A percentile compares a stretch with the other conserved stretches of the same genome.
phyloP scores from a whole-genome alignment of 2,113 vertebrate species.

The Urocitellus parryii region DNA sequence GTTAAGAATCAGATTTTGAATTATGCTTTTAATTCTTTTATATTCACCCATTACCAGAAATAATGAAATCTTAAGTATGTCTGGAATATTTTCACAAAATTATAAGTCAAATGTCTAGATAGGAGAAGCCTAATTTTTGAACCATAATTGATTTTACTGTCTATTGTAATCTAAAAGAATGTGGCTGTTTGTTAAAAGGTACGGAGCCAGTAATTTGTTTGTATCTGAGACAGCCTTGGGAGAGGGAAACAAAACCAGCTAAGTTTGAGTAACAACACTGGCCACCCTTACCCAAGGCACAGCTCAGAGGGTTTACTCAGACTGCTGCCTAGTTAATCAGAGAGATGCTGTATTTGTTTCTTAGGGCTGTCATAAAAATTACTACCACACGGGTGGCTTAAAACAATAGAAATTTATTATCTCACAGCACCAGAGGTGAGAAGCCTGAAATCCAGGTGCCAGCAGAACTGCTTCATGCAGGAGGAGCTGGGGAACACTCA shows the following conservation, averaged over 20 bases:
- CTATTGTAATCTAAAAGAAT: background rate
- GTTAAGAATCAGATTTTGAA: slow-evolving; percentile 40
- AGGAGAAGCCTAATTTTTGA: slow-evolving; percentile 17
- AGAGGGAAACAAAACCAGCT: background rate
- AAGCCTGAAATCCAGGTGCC: background rate
- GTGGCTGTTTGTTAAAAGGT: background rate
- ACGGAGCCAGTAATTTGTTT: background rate
- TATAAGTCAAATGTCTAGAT: slow-evolving; percentile 16
- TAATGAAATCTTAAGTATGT: slow-evolving; percentile 46
- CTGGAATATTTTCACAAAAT: slow-evolving; percentile 44
- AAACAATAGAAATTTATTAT: background rate
- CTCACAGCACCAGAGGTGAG: background rate
- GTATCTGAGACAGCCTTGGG: background rate
- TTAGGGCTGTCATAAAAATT: background rate
- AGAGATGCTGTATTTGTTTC: background rate
- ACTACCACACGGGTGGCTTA: background rate
- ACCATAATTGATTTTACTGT: background rate
- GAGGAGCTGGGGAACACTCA: background rate
- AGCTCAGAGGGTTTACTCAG: background rate
- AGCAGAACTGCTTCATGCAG: background rate
- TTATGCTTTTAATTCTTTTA: slow-evolving; percentile 59
- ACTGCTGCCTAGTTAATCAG: background rate
- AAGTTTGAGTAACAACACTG: background rate
- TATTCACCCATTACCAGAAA: slow-evolving; percentile 42
- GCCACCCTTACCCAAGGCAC: background rate